These are phyloP conservation scores for Melopsittacus undulatus DNA, from an alignment of 2,797 vertebrate species.

Conservation along the genomic window DNA sequence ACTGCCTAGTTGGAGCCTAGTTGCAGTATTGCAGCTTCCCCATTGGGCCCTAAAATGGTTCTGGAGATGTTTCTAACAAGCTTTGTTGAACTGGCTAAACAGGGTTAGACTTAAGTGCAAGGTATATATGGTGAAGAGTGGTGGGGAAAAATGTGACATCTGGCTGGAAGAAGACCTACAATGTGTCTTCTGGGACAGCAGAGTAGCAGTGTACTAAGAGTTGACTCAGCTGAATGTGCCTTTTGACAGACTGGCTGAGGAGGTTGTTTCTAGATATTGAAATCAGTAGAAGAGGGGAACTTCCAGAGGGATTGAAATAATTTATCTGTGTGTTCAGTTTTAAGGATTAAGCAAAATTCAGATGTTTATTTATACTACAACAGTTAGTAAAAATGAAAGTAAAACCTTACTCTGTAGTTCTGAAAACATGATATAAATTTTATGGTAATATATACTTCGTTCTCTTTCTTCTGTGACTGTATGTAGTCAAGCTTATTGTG, in stretches of 20 bases:
- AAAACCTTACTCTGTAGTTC: not conserved
- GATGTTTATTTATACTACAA: not conserved
- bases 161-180: not conserved
- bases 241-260: not conserved
- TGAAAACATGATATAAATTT: not conserved
- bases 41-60: rapidly evolving
- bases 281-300: not conserved
- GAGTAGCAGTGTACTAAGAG: not conserved
- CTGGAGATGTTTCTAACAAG: not conserved
- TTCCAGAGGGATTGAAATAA: not conserved
- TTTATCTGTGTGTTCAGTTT: not conserved
- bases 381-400: not conserved
- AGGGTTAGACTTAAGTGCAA: not conserved
- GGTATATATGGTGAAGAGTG: not conserved
- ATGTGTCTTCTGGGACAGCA: not conserved
- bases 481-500: not conserved
- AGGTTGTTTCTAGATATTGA: not conserved
- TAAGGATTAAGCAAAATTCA: not conserved
- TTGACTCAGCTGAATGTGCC: not conserved
- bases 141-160: not conserved
- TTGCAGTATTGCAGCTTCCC: not conserved
- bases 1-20: not conserved
- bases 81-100: not conserved
- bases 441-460: not conserved
- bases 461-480: not conserved